Conservation (phyloP, 2,113 vertebrate genomes). For the Planiliza haematocheilus region DNA sequence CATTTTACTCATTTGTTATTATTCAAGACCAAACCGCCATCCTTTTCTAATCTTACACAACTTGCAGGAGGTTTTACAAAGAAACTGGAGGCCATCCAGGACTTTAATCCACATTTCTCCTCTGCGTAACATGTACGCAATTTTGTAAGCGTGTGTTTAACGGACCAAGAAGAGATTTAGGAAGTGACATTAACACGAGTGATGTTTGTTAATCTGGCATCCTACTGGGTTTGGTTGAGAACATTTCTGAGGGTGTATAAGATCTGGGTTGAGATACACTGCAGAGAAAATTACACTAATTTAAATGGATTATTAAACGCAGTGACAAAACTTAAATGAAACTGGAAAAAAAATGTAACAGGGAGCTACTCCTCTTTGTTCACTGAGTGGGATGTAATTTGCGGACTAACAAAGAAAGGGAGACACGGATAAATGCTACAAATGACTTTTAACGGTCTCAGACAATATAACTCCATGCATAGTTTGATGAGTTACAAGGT, state of each 20-base stretch:
- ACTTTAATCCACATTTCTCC: conserved; percentile 14
- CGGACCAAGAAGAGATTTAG: not conserved
- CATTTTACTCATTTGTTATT: too few species aligned
- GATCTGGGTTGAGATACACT: not conserved
- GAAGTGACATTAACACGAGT: not conserved
- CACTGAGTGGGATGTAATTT: conserved; percentile 17
- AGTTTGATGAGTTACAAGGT: not conserved
- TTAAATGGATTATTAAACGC: conserved; percentile 27
- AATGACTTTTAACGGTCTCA: conserved; percentile 17
- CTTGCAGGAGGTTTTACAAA: not conserved
- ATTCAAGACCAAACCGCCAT: too few species aligned
- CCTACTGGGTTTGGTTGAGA: not conserved
- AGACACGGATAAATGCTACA: conserved; percentile 4
- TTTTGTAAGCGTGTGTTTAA: too few species aligned
- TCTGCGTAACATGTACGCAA: not conserved
- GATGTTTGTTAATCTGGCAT: conserved; percentile 3
- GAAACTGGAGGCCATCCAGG: conserved; percentile 15
- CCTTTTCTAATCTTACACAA: too few species aligned
- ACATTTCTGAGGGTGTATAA: not conserved
- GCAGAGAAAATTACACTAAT: conserved; percentile 13
- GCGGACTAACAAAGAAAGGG: not conserved
- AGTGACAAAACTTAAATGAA: conserved; percentile 12
- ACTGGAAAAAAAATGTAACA: not conserved
- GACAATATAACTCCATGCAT: conserved; percentile 24
- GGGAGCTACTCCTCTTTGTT: conserved; percentile 12